Percentiles rank a stretch among this genome's conserved stretches.
These are phyloP conservation scores for Dendrocincla tyrannina DNA, from an alignment of 2,797 vertebrate genomes.

Conservation along the genomic window DNA sequence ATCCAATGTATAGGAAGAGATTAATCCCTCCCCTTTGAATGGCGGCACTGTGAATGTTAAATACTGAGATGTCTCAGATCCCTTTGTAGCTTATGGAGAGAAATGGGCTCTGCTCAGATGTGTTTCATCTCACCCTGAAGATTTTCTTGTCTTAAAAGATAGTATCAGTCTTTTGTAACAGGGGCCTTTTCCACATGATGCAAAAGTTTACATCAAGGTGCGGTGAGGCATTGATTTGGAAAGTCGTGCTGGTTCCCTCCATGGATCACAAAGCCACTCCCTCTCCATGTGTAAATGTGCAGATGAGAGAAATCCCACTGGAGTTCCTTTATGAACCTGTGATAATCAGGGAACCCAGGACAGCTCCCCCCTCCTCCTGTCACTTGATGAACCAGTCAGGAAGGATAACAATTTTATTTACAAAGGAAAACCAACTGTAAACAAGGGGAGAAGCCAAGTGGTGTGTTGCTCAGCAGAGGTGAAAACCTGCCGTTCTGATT, in stretches of 20 bases:
- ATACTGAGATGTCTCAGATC: neutral
- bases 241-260: neutral
- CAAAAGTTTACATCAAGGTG: neutral
- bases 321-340: neutral
- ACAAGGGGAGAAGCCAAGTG: neutral
- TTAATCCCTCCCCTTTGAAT: neutral
- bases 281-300: neutral
- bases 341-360: neutral
- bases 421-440: neutral
- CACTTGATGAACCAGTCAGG: neutral
- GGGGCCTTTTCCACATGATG: neutral
- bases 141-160: neutral
- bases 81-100: neutral
- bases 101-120: neutral
- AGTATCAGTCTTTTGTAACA: neutral
- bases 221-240: neutral
- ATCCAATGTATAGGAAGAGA: neutral
- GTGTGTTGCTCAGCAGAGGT: neutral
- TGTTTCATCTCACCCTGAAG: neutral
- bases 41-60: neutral
- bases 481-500: neutral
- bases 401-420: neutral
- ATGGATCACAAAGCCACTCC: neutral
- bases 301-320: neutral
- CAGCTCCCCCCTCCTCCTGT: neutral